Evolutionary conservation across 1,140 invertebrate species (phyloP).

Genomic region (Formica exsecta): DNA sequence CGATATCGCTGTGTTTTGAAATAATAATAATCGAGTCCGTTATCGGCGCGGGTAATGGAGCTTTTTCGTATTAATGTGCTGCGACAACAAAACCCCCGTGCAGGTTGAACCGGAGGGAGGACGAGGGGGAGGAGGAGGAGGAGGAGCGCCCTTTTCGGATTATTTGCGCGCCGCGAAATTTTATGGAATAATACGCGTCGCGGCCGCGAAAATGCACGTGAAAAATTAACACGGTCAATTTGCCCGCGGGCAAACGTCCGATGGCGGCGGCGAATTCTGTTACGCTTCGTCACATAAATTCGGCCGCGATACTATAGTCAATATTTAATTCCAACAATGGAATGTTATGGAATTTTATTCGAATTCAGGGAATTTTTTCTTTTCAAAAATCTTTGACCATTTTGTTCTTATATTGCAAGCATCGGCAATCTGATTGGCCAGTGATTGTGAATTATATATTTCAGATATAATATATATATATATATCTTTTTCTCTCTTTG

Average conservation of each 20-base stretch:
- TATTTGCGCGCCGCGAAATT: slow-evolving; percentile 78
- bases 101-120: slow-evolving; percentile 38
- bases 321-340: slow-evolving; percentile 71
- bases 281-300: slow-evolving; percentile 74
- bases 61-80: slow-evolving; percentile 76
- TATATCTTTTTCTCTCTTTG: no score
- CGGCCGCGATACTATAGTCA: slow-evolving; percentile 63
- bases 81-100: slow-evolving; percentile 70
- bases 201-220: slow-evolving; percentile 74
- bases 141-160: slow-evolving; percentile 72
- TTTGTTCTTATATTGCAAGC: no score
- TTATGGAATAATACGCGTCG: slow-evolving; percentile 72
- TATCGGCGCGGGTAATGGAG: slow-evolving; percentile 69
- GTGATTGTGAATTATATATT: no score
- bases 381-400: no score
- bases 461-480: no score
- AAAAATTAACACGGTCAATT: slow-evolving; percentile 76
- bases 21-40: slow-evolving; percentile 74
- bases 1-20: slow-evolving; percentile 70
- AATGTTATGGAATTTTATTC: slow-evolving; percentile 27
- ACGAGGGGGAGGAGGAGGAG: slow-evolving; percentile 35
- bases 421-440: no score
- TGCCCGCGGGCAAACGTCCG: slow-evolving; percentile 63
- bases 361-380: no score
- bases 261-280: slow-evolving; percentile 68